A percentile compares a stretch with the other conserved stretches of the same genome.
Conservation (phyloP, 2,113 vertebrate species). For the Ranitomeya imitator region DNA sequence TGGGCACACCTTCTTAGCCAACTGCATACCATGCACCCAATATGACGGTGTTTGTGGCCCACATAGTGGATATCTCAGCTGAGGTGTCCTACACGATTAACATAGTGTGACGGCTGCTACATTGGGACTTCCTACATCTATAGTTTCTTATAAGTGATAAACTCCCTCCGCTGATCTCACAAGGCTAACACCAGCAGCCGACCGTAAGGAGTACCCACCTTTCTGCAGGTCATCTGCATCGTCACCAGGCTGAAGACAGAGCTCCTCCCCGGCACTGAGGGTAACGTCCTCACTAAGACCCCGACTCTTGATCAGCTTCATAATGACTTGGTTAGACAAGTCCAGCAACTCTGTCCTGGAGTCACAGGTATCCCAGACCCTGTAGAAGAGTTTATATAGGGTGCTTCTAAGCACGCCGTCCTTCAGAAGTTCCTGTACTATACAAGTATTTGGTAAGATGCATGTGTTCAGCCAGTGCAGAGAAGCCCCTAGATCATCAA, state of each 20-base stretch:
- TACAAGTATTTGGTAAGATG: conserved; percentile 60
- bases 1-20: too few relatives aligned
- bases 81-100: too few relatives aligned
- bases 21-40: too few relatives aligned
- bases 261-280: conserved; percentile 61
- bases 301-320: conserved; percentile 72
- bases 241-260: conserved; percentile 63
- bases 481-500: conserved; percentile 52
- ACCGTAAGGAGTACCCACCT: conserved; percentile 8
- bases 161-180: not conserved
- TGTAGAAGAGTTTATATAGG: conserved; percentile 78
- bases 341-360: conserved; percentile 61
- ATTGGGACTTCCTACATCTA: too few relatives aligned
- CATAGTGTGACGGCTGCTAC: too few relatives aligned
- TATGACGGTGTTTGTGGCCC: too few relatives aligned
- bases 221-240: conserved; percentile 62
- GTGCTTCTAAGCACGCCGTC: conserved; percentile 66
- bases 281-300: conserved; percentile 47
- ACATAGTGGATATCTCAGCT: too few relatives aligned
- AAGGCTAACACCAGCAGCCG: not conserved
- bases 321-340: conserved; percentile 77
- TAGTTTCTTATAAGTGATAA: not conserved
- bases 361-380: conserved; percentile 60
- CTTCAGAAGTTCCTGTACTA: conserved; percentile 64
- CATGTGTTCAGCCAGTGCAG: conserved; percentile 75